phyloP scores from a whole-genome alignment of 2,113 vertebrate species.

The Chaenogobius annularis region DNA sequence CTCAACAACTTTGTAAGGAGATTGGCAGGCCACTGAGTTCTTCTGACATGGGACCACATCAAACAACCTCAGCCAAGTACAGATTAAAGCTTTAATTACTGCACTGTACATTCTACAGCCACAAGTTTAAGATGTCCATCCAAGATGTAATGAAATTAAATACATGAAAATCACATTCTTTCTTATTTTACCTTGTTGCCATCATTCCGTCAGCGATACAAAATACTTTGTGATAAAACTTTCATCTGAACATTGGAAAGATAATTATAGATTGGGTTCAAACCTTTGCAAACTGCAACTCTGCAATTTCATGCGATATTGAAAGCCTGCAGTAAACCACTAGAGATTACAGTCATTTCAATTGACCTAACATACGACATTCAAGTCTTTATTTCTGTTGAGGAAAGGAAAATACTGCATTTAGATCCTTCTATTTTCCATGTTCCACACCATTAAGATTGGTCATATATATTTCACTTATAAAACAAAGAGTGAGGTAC shows the following conservation, averaged over 20 bases:
- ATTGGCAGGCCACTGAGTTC: slow-evolving; percentile 45
- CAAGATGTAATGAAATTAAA: slow-evolving; percentile 6
- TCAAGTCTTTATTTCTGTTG: not conserved
- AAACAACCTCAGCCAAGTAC: slow-evolving; percentile 44
- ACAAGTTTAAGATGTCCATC: slow-evolving; percentile 33
- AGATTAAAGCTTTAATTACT: slow-evolving; percentile 66
- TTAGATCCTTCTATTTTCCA: not conserved
- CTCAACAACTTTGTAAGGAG: slow-evolving; percentile 51
- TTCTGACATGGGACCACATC: slow-evolving; percentile 24
- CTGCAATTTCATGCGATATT: slow-evolving; percentile 2
- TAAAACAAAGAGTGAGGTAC: too few relatives aligned
- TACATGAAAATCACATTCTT: not conserved
- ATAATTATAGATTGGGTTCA: slow-evolving; percentile 8
- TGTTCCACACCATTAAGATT: too few relatives aligned
- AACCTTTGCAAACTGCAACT: slow-evolving; percentile 1
- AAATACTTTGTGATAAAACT: not conserved
- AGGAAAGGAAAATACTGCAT: not conserved
- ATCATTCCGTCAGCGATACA: not conserved
- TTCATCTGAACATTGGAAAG: not conserved
- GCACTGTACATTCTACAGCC: slow-evolving; percentile 30
- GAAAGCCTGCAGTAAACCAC: not conserved
- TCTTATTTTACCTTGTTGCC: not conserved
- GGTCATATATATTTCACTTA: too few relatives aligned
- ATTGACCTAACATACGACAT: not conserved
- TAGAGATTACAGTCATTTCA: not conserved